These are phyloP conservation scores for Epirrhoe alternata DNA, from an alignment of 2,888 invertebrate species.

Conservation along the genomic window DNA sequence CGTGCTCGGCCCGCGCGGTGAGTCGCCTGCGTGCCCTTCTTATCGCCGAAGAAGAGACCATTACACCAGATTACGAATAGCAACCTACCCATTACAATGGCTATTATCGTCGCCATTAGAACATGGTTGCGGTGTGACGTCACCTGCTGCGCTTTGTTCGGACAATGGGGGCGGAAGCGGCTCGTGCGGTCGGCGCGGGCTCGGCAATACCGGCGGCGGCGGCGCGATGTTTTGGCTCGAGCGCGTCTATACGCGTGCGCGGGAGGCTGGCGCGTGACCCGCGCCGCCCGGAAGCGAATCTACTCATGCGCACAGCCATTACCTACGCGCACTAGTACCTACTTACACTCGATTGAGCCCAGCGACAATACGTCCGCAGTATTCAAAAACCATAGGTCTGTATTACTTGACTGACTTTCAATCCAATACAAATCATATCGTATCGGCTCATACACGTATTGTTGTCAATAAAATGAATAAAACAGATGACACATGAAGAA, in stretches of 20 bases:
- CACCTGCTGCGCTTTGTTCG: constrained; percentile 28
- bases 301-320: neutral
- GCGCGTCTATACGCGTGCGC: constrained; percentile 2
- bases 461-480: neutral
- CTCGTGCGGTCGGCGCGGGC: constrained; percentile 1
- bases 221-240: constrained; percentile 12
- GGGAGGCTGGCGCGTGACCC: neutral
- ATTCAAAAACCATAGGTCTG: neutral
- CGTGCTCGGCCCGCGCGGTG: constrained; percentile 25
- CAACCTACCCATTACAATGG: constrained; percentile 23
- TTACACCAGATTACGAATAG: constrained; percentile 24
- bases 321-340: neutral
- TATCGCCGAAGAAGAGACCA: constrained; percentile 22
- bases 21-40: constrained; percentile 15
- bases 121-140: constrained; percentile 36
- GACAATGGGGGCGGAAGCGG: constrained; percentile 29
- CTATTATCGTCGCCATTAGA: constrained; percentile 29
- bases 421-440: neutral
- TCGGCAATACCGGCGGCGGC: constrained; percentile 2
- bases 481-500: neutral
- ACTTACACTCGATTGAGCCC: neutral
- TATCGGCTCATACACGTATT: neutral
- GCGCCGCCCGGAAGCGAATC: constrained; percentile 8
- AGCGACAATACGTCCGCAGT: neutral
- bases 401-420: neutral